Conservation (phyloP, 2,888 invertebrate genomes). For the Coenonympha arcania region DNA sequence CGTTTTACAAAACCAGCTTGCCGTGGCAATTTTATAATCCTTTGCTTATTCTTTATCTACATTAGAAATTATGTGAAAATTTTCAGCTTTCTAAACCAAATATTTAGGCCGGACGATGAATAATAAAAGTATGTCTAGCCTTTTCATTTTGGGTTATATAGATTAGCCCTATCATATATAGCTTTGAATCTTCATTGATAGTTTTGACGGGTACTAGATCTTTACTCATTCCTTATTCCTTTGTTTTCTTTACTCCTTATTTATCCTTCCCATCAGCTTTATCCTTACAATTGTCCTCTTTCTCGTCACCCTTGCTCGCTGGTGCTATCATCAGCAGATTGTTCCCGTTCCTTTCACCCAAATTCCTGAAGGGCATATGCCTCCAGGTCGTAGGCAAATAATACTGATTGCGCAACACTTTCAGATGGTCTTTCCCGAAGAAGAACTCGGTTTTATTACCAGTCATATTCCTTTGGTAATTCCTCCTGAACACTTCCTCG, state of each 20-base stretch:
- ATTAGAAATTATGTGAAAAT: too few species aligned
- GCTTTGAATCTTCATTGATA: too few species aligned
- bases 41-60: too few species aligned
- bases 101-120: too few species aligned
- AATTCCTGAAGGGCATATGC: slow-evolving; percentile 61
- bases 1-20: too few species aligned
- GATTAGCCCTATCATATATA: too few species aligned
- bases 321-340: slow-evolving; percentile 81
- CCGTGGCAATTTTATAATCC: too few species aligned
- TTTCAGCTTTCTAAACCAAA: too few species aligned
- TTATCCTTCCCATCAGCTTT: slow-evolving; percentile 33
- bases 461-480: slow-evolving; percentile 38
- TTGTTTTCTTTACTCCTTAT: slow-evolving; percentile 6
- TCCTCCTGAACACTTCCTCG: slow-evolving; percentile 43
- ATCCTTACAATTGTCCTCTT: slow-evolving; percentile 29
- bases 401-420: slow-evolving; percentile 55
- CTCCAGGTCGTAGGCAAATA: slow-evolving; percentile 59
- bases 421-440: slow-evolving; percentile 57
- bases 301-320: slow-evolving; percentile 45
- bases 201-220: too few species aligned
- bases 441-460: slow-evolving; percentile 46
- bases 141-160: too few species aligned
- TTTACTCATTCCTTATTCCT: too few species aligned
- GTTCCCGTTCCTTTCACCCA: slow-evolving; percentile 76
- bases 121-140: too few species aligned